Conservation (phyloP, 2,113 vertebrate genomes). For the Equus przewalskii region DNA sequence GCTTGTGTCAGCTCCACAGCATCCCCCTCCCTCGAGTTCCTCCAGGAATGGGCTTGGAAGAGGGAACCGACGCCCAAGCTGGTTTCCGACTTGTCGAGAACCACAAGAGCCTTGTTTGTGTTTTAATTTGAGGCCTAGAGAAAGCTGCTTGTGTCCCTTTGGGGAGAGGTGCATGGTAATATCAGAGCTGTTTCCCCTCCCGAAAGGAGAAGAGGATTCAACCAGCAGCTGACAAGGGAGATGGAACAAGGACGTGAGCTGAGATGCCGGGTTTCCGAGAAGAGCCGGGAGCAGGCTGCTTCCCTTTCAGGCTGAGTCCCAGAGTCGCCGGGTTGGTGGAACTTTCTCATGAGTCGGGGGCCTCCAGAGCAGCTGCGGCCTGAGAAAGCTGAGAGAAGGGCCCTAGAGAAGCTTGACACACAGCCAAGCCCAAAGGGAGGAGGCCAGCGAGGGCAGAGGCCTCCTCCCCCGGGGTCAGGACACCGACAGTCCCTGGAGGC, state of each 20-base stretch:
- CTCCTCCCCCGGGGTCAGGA: not conserved
- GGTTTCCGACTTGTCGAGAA: not conserved
- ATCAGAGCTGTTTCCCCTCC: not conserved
- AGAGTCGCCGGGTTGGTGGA: not conserved
- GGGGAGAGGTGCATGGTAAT: not conserved
- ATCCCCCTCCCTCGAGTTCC: not conserved
- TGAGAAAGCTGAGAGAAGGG: not conserved
- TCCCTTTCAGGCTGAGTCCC: not conserved
- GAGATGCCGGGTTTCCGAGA: not conserved
- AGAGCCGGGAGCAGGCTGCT: not conserved
- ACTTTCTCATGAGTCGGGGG: not conserved
- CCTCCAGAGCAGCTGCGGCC: not conserved
- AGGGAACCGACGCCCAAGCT: not conserved
- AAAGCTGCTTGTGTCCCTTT: not conserved
- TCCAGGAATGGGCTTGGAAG: not conserved
- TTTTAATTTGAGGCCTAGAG: not conserved
- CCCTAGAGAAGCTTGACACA: not conserved
- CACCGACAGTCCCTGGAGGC: too few relatives aligned
- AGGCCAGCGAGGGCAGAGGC: not conserved
- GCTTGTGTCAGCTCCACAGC: not conserved
- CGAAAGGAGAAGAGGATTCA: not conserved
- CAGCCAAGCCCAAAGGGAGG: not conserved
- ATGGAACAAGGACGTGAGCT: not conserved
- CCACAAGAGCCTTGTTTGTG: not conserved
- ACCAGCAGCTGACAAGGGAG: not conserved